Base-by-base conservation (phyloP, 2,888 invertebrate species). In the Conomelus anceps region DNA sequence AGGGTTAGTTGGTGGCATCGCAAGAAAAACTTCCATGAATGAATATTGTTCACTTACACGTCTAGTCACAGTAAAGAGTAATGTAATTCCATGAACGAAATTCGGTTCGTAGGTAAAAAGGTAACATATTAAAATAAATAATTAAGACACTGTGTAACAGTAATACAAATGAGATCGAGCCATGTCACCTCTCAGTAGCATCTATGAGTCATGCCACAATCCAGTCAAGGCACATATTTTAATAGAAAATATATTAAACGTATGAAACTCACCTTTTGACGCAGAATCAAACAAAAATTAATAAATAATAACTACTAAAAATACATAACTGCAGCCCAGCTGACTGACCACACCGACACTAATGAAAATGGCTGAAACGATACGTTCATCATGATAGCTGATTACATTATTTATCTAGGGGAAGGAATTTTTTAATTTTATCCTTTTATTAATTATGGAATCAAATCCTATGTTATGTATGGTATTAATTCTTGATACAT, bases 281-380 rank as follows among this genome's bases (percentile, higher is more conserved):
- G 86, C 20, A 86, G 23, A 85, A 88, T 85, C 26, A 22, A 88
- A 24, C 34, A 88, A 85, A 88, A 88, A 88, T 85, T 88, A 88
- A 85, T 84, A 88, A 23, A 85, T 88, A 23, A 85, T 88, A 84
- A 26, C n/a, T 85, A 88, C 86, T 89, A 89, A 41, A 89, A 89
- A 89, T 89, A 86, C 89, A 89, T 89, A 84, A 29, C 87, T 85
- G 29, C 13, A 24, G 86, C 63, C 89, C 90, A 89, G 89, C 90
- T 89, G 89, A 89, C 89, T 86, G 89, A 89, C 90, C 90, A 90
- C 90, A 90, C 90, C 90, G 90, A 90, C 84, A 84, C 34, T 88
- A 89, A 90, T 90, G 89, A 90, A 90, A 90, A 90, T 90, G 90
- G 90, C 90, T 89, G 85, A 87, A 23, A 85, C 85, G 89, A 89